Evolutionary conservation across 2,113 vertebrate species (phyloP).

Genomic region (Arvicanthis niloticus): DNA sequence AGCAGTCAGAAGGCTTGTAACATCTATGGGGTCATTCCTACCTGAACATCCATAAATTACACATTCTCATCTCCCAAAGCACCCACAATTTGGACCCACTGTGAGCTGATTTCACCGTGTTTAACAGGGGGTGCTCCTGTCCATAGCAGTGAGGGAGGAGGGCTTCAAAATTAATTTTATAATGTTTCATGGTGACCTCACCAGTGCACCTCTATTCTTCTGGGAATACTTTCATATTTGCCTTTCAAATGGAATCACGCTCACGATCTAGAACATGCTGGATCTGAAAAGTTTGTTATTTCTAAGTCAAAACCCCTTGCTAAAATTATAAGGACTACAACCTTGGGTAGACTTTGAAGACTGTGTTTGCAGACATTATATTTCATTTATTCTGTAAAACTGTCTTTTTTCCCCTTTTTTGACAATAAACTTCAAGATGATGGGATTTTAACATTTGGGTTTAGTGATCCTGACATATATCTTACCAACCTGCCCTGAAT

Average conservation of each 20-base stretch:
- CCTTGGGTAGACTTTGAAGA: neutral
- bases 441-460: neutral
- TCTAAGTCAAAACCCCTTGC: neutral
- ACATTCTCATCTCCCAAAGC: conserved; percentile 51
- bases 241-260: neutral
- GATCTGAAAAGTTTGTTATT: conserved; percentile 1
- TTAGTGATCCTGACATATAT: conserved; percentile 18
- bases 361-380: neutral
- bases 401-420: neutral
- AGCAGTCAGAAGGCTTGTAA: conserved; percentile 68
- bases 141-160: conserved; percentile 40
- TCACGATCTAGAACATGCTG: neutral
- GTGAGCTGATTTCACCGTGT: conserved; percentile 59
- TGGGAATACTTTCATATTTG: conserved; percentile 43
- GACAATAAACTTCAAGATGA: neutral
- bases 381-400: conserved; percentile 16
- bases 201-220: neutral
- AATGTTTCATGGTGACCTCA: neutral
- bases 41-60: conserved; percentile 34
- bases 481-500: neutral
- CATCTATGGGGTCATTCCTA: conserved; percentile 71
- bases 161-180: conserved; percentile 63
- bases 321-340: conserved; percentile 13
- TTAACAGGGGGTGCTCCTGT: conserved; percentile 31
- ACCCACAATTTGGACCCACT: conserved; percentile 56